These are phyloP conservation scores for Aleiodes sp. DNA, from an alignment of 1,140 invertebrate species.

Conservation along the genomic window DNA sequence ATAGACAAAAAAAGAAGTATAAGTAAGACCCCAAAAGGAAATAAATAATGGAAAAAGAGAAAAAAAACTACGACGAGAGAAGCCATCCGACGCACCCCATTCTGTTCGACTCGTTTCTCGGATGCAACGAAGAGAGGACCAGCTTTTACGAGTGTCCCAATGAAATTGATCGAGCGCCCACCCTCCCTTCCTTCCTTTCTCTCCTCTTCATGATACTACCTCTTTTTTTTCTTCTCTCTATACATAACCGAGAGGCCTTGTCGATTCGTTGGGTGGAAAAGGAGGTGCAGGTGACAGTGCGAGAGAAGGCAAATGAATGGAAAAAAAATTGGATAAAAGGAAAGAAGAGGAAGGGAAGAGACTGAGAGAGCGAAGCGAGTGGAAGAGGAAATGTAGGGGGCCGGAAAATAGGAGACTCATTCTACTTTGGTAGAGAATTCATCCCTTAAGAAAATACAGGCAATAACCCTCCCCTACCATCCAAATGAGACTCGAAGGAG, in stretches of 20 bases:
- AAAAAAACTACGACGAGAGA: not conserved
- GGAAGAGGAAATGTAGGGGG: not conserved
- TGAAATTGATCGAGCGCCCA: slow-evolving; percentile 29
- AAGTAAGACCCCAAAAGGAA: not conserved
- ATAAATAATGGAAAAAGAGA: not conserved
- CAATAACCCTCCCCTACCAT: slow-evolving; percentile 60
- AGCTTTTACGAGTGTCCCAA: slow-evolving; percentile 33
- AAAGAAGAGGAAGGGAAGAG: not conserved
- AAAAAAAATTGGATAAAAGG: not conserved
- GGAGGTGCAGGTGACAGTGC: slow-evolving; percentile 17
- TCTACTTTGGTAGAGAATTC: slow-evolving; percentile 47
- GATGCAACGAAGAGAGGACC: slow-evolving; percentile 20
- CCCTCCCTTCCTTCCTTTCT: not conserved
- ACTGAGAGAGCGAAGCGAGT: not conserved
- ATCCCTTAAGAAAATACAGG: slow-evolving; percentile 65
- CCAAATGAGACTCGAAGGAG: slow-evolving; percentile 28
- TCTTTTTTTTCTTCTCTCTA: not conserved
- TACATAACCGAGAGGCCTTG: slow-evolving; percentile 10
- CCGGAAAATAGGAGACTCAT: slow-evolving; percentile 11
- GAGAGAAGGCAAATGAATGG: not conserved
- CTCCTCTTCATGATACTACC: not conserved
- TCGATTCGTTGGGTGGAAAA: slow-evolving; percentile 1
- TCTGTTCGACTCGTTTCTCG: slow-evolving; percentile 25
- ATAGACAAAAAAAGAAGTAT: not conserved
- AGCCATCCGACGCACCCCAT: slow-evolving; percentile 15